Evolutionary conservation across 2,888 invertebrate species (phyloP), one percentile per base, ranked within the genome.

Genomic region (Noctua fimbriata): DNA sequence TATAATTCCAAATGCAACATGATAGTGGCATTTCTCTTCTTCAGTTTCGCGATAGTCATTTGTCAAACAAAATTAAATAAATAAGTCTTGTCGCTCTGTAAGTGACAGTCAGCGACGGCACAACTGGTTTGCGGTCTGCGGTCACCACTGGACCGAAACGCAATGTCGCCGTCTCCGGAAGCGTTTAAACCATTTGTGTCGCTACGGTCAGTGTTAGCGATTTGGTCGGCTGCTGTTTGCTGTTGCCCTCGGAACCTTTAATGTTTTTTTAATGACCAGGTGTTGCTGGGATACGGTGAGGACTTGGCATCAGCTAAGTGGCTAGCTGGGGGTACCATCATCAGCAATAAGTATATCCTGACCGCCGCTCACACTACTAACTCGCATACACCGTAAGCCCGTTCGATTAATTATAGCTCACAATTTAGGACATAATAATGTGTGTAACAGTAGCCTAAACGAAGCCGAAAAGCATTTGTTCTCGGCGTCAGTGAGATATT

Each of bases 301-400:
- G 69, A 84, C 28, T 60, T 79, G n/a, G 69, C 28, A 1, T 47
- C 75, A 12, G 75, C 69, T 9, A 0, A 80, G 1, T 91, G 91
- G 90, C 12, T 12, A 0, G 85, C 88, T 21, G 87, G 90, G 0
- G 91, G 91, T 0, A 36, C 90, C 9, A 82, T 92, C n/a, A 84
- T 92, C 78, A 92, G 89, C 9, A 85, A 90, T 0, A 81, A 65
- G 18, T 91, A 76, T 69, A 82, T 92, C 7, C 78, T 92, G 6
- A 91, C 91, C 0, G 90, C 89, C 0, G 91, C 81, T 4, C 90
- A 91, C 36, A 84, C 86, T 0, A 24, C 9, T 52, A 44, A 44
- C 44, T 12, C 14, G 44, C 10, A 0, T 2, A 44, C 44, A 44
- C 12, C 12, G 44, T 44, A 44, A 44, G 12, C 12, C 44, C 10